Evolutionary conservation across 2,888 invertebrate genomes (phyloP).

Genomic region (Acronicta alni): DNA sequence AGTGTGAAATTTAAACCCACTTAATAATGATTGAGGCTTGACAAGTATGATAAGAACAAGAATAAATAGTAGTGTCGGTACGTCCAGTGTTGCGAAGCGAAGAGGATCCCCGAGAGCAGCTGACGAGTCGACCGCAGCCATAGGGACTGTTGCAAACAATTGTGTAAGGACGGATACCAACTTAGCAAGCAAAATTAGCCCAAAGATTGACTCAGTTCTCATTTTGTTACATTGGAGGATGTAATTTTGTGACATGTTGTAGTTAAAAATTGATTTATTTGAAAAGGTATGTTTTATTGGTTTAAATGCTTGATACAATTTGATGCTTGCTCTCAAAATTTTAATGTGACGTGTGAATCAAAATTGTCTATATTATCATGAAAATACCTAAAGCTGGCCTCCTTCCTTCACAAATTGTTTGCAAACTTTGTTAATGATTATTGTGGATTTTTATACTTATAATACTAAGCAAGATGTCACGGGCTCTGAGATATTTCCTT

Average conservation of each 20-base stretch:
- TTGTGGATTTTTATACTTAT: constrained; percentile 49
- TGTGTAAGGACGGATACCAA: constrained; percentile 89
- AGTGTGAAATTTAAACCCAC: constrained; percentile 78
- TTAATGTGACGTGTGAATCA: constrained; percentile 73
- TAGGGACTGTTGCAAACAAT: constrained; percentile 87
- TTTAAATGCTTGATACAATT: constrained; percentile 82
- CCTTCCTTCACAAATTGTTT: constrained; percentile 96
- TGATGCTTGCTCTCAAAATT: constrained; percentile 82
- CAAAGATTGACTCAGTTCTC: constrained; percentile 71
- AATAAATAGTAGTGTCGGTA: constrained; percentile 66
- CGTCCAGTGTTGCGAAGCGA: constrained; percentile 66
- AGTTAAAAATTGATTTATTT: constrained; percentile 84
- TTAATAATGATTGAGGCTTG: constrained; percentile 65
- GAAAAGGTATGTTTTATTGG: constrained; percentile 89
- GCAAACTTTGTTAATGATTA: constrained; percentile 89
- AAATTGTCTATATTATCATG: constrained; percentile 68
- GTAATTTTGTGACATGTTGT: constrained; percentile 87
- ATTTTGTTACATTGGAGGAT: constrained; percentile 76
- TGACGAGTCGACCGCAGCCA: constrained; percentile 61
- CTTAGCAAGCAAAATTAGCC: constrained; percentile 80
- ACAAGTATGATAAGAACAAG: constrained; percentile 62
- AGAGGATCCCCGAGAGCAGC: constrained; percentile 66
- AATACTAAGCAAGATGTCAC: constrained; percentile 36
- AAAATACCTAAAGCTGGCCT: constrained; percentile 91
- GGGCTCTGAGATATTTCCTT: constrained; percentile 23